Conservation (phyloP, 2,113 vertebrate genomes). For the Columba livia region DNA sequence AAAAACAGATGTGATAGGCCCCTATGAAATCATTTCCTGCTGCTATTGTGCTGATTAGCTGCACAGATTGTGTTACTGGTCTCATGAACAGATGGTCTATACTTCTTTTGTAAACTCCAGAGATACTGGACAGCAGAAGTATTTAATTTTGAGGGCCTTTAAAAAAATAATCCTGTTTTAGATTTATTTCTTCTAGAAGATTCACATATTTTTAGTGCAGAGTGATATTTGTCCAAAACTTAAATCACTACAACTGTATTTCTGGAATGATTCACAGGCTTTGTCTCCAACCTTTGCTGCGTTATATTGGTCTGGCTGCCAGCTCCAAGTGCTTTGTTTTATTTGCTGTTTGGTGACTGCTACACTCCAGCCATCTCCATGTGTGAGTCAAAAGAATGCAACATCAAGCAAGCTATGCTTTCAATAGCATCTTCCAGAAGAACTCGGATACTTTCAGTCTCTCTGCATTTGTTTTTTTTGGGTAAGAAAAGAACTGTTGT, state of each 20-base stretch:
- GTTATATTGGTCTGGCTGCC: background rate
- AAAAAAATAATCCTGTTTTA: background rate
- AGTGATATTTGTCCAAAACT: background rate
- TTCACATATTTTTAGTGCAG: background rate
- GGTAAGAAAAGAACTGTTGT: background rate
- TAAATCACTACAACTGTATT: background rate
- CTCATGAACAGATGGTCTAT: slow-evolving; percentile 23
- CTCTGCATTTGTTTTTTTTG: background rate
- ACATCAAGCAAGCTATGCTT: background rate
- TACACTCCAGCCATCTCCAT: background rate
- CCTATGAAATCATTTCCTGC: slow-evolving; percentile 19
- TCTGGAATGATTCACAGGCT: background rate
- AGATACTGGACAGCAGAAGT: background rate
- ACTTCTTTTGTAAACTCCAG: background rate
- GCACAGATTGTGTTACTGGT: background rate
- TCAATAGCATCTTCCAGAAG: background rate
- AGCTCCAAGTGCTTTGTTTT: slow-evolving; percentile 1
- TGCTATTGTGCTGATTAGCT: background rate
- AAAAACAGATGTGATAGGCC: slow-evolving; percentile 7
- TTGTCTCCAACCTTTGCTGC: background rate
- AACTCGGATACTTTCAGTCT: background rate
- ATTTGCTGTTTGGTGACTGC: background rate
- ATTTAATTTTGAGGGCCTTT: background rate
- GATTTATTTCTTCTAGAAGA: slow-evolving; percentile 6
- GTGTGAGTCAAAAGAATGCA: background rate